Evolutionary conservation across 2,888 invertebrate species (phyloP).

Genomic region (Microchrysa polita): DNA sequence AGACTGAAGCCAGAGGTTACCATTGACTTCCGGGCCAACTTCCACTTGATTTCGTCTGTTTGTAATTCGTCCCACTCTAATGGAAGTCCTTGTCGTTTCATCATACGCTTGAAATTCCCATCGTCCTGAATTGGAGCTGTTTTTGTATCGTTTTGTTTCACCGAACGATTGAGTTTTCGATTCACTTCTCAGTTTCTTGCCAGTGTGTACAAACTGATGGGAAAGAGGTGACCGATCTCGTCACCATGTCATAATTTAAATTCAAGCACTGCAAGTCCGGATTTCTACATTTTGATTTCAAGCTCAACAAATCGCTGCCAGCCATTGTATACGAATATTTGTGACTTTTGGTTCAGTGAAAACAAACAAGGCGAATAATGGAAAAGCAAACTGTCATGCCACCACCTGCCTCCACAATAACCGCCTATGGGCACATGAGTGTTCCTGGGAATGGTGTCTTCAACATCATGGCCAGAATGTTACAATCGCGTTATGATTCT

Average conservation of each 20-base stretch:
- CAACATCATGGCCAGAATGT: slow-evolving; percentile 1
- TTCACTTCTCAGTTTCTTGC: slow-evolving; percentile 14
- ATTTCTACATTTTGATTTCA: slow-evolving; percentile 42
- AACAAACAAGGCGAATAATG: slow-evolving; percentile 34
- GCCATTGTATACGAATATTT: slow-evolving; percentile 26
- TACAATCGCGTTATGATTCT: background rate
- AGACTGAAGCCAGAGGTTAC: background rate
- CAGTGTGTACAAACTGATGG: background rate
- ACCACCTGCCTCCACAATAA: slow-evolving; percentile 7
- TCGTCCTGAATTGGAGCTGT: background rate
- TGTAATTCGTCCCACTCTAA: background rate
- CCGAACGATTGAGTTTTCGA: background rate
- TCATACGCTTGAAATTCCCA: background rate
- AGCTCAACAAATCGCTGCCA: slow-evolving; percentile 35
- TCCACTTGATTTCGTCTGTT: slow-evolving; percentile 23
- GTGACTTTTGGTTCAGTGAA: slow-evolving; percentile 32
- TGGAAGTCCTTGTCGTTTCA: background rate
- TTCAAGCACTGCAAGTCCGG: slow-evolving; percentile 34
- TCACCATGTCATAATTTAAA: slow-evolving; percentile 40
- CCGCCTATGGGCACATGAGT: background rate
- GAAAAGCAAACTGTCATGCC: background rate
- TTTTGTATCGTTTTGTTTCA: slow-evolving; percentile 2
- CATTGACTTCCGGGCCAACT: slow-evolving; percentile 29
- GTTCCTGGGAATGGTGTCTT: background rate
- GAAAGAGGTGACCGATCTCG: background rate